A percentile compares a stretch with the other conserved stretches of the same genome.
These are phyloP conservation scores for Drosophila lacicola DNA, from an alignment of 2,888 invertebrate genomes.

Conservation along the genomic window DNA sequence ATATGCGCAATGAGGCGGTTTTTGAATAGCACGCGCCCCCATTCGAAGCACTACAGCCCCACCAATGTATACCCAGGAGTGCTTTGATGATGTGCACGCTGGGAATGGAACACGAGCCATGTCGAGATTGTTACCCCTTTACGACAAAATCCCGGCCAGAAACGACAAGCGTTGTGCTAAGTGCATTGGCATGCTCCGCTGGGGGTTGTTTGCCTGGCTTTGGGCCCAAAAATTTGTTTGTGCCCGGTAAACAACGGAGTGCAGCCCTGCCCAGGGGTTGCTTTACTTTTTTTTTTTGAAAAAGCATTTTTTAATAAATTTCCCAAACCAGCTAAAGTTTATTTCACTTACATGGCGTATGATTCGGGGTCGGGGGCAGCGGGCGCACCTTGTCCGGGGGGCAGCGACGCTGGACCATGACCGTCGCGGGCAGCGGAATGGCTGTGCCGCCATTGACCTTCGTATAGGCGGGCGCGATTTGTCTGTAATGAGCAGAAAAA, in stretches of 20 bases:
- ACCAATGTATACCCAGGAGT: slow-evolving; percentile 39
- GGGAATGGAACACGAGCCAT: slow-evolving; percentile 36
- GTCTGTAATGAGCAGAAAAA: slow-evolving; percentile 86
- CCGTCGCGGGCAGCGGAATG: slow-evolving; percentile 92
- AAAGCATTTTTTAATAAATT: slow-evolving; percentile 67
- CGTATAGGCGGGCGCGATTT: slow-evolving; percentile 88
- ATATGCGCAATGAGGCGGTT: slow-evolving; percentile 13
- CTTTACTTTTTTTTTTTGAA: slow-evolving; percentile 26
- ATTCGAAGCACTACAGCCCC: slow-evolving; percentile 15
- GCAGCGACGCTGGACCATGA: slow-evolving; percentile 90
- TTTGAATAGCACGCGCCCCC: slow-evolving; percentile 9
- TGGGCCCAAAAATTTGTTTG: slow-evolving; percentile 72
- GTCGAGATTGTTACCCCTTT: slow-evolving; percentile 36
- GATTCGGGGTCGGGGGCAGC: slow-evolving; percentile 89
- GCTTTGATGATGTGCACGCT: slow-evolving; percentile 48
- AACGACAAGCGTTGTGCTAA: slow-evolving; percentile 37
- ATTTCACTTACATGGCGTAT: slow-evolving; percentile 85
- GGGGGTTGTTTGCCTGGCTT: slow-evolving; percentile 58
- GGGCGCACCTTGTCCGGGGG: slow-evolving; percentile 92
- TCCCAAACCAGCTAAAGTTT: slow-evolving; percentile 32
- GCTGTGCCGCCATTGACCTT: slow-evolving; percentile 89
- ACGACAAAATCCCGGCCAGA: slow-evolving; percentile 36
- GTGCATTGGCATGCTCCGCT: slow-evolving; percentile 59
- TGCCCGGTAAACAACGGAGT: slow-evolving; percentile 56
- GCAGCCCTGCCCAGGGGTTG: slow-evolving; percentile 40